A percentile compares a stretch with the other conserved stretches of the same genome.
phyloP scores from a whole-genome alignment of 2,888 invertebrate species.

The Microplitis manilae region DNA sequence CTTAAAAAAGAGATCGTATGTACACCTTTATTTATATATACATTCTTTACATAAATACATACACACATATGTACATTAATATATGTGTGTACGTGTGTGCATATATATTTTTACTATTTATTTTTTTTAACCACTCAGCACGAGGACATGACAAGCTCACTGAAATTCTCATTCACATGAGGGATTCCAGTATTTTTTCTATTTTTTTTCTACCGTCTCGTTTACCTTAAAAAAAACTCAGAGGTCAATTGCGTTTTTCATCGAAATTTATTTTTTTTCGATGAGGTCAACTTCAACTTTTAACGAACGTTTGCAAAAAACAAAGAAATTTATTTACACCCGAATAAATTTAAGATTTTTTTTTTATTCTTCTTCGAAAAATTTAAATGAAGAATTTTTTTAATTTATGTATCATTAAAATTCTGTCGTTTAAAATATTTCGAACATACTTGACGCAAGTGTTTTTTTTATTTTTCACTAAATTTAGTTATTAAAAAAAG shows the following conservation, averaged over 20 bases:
- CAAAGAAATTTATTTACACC: background rate
- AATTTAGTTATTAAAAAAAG: background rate
- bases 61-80: background rate
- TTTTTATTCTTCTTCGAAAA: background rate
- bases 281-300: background rate
- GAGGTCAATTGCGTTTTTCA: background rate
- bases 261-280: background rate
- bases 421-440: background rate
- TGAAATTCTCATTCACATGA: background rate
- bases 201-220: background rate
- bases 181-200: background rate
- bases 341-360: background rate
- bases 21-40: background rate
- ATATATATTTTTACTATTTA: background rate
- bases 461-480: background rate
- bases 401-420: background rate
- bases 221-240: background rate
- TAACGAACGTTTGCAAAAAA: background rate
- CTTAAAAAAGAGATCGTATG: background rate
- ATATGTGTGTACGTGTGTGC: background rate
- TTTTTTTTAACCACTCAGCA: background rate
- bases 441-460: background rate
- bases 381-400: background rate
- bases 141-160: background rate
- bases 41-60: background rate